Conservation (phyloP, 2,888 invertebrate species). For the Automeris io region DNA sequence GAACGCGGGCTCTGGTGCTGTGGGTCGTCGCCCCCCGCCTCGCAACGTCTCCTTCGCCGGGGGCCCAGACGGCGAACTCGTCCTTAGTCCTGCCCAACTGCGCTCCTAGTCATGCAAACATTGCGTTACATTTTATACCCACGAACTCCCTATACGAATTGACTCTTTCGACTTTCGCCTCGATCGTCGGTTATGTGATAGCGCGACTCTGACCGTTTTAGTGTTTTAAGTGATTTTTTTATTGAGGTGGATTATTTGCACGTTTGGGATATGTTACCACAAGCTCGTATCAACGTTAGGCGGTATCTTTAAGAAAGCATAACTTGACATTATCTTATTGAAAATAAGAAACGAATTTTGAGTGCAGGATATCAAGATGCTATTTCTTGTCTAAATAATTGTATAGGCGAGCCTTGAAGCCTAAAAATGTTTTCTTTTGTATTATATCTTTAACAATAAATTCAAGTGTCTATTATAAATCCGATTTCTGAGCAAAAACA, state of each 20-base stretch:
- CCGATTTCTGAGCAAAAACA: no score
- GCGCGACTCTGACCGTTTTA: slow-evolving; percentile 37
- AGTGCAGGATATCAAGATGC: slow-evolving; percentile 6
- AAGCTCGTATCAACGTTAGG: slow-evolving; percentile 42
- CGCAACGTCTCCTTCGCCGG: slow-evolving; percentile 74
- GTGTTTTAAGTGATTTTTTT: slow-evolving; percentile 46
- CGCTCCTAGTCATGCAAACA: slow-evolving; percentile 70
- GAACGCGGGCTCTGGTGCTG: slow-evolving; percentile 18
- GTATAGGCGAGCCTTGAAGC: no score
- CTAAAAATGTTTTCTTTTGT: no score
- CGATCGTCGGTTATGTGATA: slow-evolving; percentile 44
- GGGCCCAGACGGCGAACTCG: slow-evolving; percentile 74
- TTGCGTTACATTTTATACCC: slow-evolving; percentile 27
- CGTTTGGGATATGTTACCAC: slow-evolving; percentile 58
- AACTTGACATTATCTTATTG: slow-evolving; percentile 38
- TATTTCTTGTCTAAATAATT: no score
- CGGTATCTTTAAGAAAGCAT: slow-evolving; percentile 21
- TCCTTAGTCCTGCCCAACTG: slow-evolving; percentile 80
- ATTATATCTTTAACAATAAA: no score
- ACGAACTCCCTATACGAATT: slow-evolving; percentile 33
- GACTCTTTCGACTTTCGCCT: slow-evolving; percentile 38
- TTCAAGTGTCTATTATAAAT: no score
- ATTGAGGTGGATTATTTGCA: slow-evolving; percentile 57
- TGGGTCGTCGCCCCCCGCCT: slow-evolving; percentile 41
- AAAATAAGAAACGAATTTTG: slow-evolving; percentile 4